Evolutionary conservation across 2,113 vertebrate genomes (phyloP).

Genomic region (Pygoscelis adeliae): DNA sequence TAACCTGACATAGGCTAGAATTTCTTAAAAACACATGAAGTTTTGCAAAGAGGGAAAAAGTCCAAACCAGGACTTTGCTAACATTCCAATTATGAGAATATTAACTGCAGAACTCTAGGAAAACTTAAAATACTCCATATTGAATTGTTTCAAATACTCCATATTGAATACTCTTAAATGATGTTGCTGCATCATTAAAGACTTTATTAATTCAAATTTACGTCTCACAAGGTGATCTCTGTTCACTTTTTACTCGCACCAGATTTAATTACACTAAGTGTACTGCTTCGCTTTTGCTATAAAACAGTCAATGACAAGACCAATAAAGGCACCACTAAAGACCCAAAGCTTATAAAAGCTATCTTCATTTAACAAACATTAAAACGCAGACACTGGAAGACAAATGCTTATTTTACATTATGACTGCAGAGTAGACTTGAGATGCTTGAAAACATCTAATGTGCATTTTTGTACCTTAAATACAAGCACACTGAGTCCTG

Average conservation of each 20-base stretch:
- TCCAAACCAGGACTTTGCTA: neutral
- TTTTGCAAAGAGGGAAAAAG: neutral
- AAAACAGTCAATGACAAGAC: neutral
- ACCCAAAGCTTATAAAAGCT: neutral
- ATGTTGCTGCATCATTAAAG: neutral
- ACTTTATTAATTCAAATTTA: neutral
- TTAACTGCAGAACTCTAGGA: neutral
- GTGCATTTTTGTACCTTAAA: rapidly evolving
- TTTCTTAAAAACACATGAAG: neutral
- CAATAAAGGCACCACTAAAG: neutral
- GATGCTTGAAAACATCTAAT: rapidly evolving
- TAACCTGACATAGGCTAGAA: neutral
- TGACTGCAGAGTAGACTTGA: rapidly evolving
- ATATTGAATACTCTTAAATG: neutral
- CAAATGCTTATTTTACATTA: rapidly evolving
- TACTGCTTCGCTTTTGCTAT: neutral
- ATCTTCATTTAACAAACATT: neutral
- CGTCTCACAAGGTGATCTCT: neutral
- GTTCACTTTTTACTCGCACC: neutral
- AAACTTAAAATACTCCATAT: neutral
- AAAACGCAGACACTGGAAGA: rapidly evolving
- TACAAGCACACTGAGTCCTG: rapidly evolving
- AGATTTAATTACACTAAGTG: neutral
- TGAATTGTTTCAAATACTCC: neutral
- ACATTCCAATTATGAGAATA: neutral